Conservation (phyloP, 53 echinoderm and acorn worm species). For the Echinometra lucunter region DNA sequence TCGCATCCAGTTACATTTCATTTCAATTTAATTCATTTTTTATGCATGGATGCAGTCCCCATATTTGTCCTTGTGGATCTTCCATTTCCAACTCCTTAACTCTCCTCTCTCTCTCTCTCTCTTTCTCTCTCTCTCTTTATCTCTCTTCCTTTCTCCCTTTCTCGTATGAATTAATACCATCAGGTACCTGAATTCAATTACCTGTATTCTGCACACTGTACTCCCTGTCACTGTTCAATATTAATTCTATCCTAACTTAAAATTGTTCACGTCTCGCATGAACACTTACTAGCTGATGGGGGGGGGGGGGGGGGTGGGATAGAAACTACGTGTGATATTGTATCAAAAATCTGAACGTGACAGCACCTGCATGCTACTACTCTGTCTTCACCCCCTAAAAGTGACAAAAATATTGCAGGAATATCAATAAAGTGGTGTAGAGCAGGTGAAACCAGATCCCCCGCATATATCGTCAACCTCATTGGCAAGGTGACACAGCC, state of each 20-base stretch:
- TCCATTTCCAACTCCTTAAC: background rate
- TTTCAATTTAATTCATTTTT: conserved; percentile 13
- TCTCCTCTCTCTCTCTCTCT: background rate
- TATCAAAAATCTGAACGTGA: background rate
- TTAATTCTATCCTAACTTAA: conserved; percentile 23
- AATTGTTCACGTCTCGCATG: conserved; percentile 25
- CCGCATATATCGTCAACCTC: conserved; percentile 6
- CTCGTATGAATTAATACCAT: background rate
- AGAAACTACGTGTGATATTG: conserved; percentile 13
- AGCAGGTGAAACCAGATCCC: conserved; percentile 59
- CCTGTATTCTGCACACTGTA: background rate
- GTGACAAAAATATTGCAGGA: conserved; percentile 59
- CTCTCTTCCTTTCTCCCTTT: background rate
- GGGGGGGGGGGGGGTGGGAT: background rate
- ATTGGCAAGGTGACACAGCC: background rate
- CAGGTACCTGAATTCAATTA: conserved; percentile 35
- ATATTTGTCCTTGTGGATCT: conserved; percentile 6
- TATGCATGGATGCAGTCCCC: background rate
- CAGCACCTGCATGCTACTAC: conserved; percentile 36
- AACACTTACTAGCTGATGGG: background rate
- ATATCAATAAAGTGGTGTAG: conserved; percentile 58
- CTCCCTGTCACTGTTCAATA: background rate
- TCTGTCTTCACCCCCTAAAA: background rate
- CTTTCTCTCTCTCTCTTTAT: background rate
- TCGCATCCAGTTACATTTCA: background rate